Evolutionary conservation across 2,113 vertebrate species (phyloP), one percentile per base, ranked within the genome.

Genomic region (Sinocyclocheilus maitianheensis): DNA sequence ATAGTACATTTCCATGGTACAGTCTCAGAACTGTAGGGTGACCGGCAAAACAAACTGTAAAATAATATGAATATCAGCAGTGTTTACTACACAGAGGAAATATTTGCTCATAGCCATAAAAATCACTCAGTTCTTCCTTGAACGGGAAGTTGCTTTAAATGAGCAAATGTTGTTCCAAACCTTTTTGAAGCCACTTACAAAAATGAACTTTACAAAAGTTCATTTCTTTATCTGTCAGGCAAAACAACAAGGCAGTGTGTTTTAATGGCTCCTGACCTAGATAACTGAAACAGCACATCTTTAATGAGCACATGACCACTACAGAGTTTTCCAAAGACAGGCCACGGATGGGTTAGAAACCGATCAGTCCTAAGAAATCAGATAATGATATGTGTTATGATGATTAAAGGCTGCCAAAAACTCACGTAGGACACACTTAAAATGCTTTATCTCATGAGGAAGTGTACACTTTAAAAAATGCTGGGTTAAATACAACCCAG

Each of bases 221-320:
- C 26, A 26, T 34, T 77, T 43, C 43, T 69, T 65, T 79, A 60
- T 80, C 78, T 65, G 13, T 46, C 22, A 81, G 43, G 40, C 14
- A 81, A 20, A 82, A 34, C 43, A 69, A 22, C 26, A 77, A 24
- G 24, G 7, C n/a, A 34, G 5, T 0, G 26, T 7, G 3, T 51
- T 26, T 81, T 20, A 13, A 13, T 82, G 80, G 43, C 24, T 30
- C 9, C 4, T 26, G 24, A 51, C 40, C 24, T 24, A 67, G 14
- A 82, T 75, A 16, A 81, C 16, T 13, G 4, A 82, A 18, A 67
- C 24, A 74, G 85, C n/a, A 58, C n/a, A 10, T 75, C 67, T 58
- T 81, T 37, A 81, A 74, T 48, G 53, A 86, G 43, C 67, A 51
- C 77, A 72, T 74, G 85, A 86, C 77, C 2, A 74, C 67, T 20